phyloP scores from a whole-genome alignment of 2,797 vertebrate genomes.

The Protonibea diacanthus region DNA sequence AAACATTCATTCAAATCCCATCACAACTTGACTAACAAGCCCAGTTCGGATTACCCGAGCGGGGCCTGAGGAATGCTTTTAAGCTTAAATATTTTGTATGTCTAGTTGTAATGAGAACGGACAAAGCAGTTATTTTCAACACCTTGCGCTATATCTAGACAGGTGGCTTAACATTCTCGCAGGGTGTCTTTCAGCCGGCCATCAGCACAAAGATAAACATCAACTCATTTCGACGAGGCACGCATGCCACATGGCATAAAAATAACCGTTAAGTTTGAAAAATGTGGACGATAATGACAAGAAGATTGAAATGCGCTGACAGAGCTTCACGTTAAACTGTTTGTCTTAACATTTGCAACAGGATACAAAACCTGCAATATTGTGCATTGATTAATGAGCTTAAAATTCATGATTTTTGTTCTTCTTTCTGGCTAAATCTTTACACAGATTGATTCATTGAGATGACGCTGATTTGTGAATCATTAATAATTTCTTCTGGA shows the following conservation, averaged over 20 bases:
- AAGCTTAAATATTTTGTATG: slow-evolving; percentile 29
- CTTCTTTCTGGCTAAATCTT: neutral
- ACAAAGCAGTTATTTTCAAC: slow-evolving; percentile 61
- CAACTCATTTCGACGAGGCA: slow-evolving; percentile 35
- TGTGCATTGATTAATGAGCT: neutral
- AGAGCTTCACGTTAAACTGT: slow-evolving; percentile 19
- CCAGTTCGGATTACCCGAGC: neutral
- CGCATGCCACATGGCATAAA: slow-evolving; percentile 7
- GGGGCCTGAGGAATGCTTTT: neutral
- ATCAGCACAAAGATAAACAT: slow-evolving; percentile 49
- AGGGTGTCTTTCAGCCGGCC: slow-evolving; percentile 6
- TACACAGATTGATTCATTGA: neutral
- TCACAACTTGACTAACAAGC: slow-evolving; percentile 20
- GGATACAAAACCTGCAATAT: neutral
- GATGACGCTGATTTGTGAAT: neutral
- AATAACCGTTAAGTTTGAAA: slow-evolving; percentile 49
- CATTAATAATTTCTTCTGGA: slow-evolving; percentile 3
- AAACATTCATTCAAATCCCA: neutral
- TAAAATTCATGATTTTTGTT: neutral
- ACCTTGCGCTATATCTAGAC: slow-evolving; percentile 51
- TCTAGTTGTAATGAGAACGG: slow-evolving; percentile 58
- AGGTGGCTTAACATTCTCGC: slow-evolving; percentile 39
- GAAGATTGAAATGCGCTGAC: neutral
- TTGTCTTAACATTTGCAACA: neutral
- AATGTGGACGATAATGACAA: slow-evolving; percentile 27